Evolutionary conservation across 2,888 invertebrate genomes (phyloP), one percentile per base, ranked within the genome.

Genomic region (Drosophila tanythrix): DNA sequence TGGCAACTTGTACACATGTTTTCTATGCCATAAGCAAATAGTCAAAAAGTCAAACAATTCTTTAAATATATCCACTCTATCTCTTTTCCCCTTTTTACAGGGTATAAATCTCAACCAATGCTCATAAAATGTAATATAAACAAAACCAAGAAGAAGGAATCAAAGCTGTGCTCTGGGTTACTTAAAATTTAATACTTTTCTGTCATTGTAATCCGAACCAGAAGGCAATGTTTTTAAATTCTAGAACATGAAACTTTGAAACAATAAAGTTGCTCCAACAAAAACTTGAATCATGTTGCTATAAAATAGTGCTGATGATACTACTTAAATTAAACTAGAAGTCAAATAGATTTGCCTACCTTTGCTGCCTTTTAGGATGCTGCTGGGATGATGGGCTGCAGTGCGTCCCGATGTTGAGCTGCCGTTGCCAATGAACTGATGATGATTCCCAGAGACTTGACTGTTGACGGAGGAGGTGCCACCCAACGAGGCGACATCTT

Each of bases 401-500:
- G 51, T 63, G 36, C 85, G 76, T 56, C 74, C 82, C 56, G 62
- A 57, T 48, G 43, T 62, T 56, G 71, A 31, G 46, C 35, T 56
- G 56, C 74, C 78, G 50, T 80, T 82, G 59, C 72, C 74, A 59
- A 70, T 72, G 50, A 64, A 78, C 53, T 80, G 86, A 77, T 86
- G 76, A 21, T 78, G 79, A 15, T 56, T 56, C 27, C 71, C 78
- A 27, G 82, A 89, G 59, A 88, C 80, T 77, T 93, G 93, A 75
- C 92, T 93, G 76, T 92, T 92, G 46, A 91, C 63, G 53, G 93
- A 92, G 58, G 92, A 92, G 58, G 87, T 86, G 70, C 92, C 92
- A 50, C 92, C 91, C 68, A 93, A 67, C 1, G 93, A 91, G 53
- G 88, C 86, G 38, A 91, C 84, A 84, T 93, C 93, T 76, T 92